phyloP scores from a whole-genome alignment of 2,888 invertebrate genomes.

The Terebella lapidaria region DNA sequence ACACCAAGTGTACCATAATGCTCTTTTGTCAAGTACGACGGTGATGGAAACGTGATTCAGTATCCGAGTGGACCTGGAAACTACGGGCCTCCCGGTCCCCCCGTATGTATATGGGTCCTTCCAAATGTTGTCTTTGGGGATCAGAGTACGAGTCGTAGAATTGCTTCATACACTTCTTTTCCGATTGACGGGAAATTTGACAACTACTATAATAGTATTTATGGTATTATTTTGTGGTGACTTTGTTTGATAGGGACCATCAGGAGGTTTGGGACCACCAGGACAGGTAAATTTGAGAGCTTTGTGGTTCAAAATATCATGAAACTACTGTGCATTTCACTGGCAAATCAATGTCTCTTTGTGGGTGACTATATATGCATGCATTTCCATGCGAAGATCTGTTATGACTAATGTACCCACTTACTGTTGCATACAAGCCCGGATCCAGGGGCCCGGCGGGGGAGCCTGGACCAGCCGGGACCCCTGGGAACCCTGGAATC shows the following conservation, averaged over 20 bases:
- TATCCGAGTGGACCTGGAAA: background rate
- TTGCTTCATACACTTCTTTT: no score
- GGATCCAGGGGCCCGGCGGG: slow-evolving; percentile 40
- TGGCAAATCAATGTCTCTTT: no score
- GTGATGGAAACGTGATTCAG: background rate
- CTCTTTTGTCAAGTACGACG: background rate
- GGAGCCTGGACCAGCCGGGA: slow-evolving; percentile 42
- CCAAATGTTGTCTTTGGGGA: no score
- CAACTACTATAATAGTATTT: no score
- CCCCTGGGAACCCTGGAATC: slow-evolving; percentile 62
- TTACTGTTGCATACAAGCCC: slow-evolving; percentile 43
- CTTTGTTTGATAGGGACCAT: background rate
- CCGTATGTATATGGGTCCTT: background rate
- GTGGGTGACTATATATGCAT: no score
- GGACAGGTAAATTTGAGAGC: background rate
- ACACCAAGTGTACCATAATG: background rate
- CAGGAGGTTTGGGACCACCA: background rate
- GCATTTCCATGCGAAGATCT: no score
- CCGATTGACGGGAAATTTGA: no score
- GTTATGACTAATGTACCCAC: background rate
- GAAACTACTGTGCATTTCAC: no score
- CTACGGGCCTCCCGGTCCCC: background rate
- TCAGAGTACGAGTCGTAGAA: no score
- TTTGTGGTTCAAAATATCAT: no score
- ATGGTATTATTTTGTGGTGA: no score